Evolutionary conservation across 2,888 invertebrate species (phyloP), one percentile per base, ranked within the genome.

Genomic region (Horisme vitalbata): DNA sequence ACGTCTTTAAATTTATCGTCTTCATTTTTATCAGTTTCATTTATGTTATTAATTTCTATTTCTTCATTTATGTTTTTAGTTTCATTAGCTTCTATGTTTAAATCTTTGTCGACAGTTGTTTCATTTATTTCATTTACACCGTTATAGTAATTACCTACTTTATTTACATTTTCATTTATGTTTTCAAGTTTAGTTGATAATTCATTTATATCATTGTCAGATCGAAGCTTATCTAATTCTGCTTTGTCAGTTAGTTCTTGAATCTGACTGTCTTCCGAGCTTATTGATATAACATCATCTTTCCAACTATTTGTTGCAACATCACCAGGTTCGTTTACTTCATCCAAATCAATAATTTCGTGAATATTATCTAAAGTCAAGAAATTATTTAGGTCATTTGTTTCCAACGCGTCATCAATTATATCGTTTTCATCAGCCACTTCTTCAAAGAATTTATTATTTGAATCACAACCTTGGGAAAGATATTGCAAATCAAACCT

Each of bases 281-380:
- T 48, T 27, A 48, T 47, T 5, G 53, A 48, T 24, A 56, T 48
- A 8, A 45, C 24, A 11, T 47, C 45, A 8, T 28, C 21, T 28
- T 34, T 13, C 3, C 23, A 3, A 21, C 11, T 3, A n/a, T 10
- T 18, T n/a, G n/a, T n/a, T n/a, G n/a, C n/a, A n/a, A n/a, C n/a
- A n/a, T n/a, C n/a, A n/a, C n/a, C n/a, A n/a, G n/a, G n/a, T n/a
- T n/a, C n/a, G n/a, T n/a, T n/a, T n/a, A n/a, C n/a, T n/a, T n/a
- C n/a, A n/a, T n/a, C n/a, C n/a, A 3, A n/a, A 9, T 34, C 14
- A 8, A 4, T 30, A 9, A 10, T 10, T 41, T 14, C 30, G 8
- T 10, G 9, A 15, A 28, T 6, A 28, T 31, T 35, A 4, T 44
- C 26, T 15, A 5, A 21, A 8, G 9, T 7, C 15, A 15, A 27